phyloP scores from a whole-genome alignment of 1,140 invertebrate genomes.

The Diachasma alloeum region DNA sequence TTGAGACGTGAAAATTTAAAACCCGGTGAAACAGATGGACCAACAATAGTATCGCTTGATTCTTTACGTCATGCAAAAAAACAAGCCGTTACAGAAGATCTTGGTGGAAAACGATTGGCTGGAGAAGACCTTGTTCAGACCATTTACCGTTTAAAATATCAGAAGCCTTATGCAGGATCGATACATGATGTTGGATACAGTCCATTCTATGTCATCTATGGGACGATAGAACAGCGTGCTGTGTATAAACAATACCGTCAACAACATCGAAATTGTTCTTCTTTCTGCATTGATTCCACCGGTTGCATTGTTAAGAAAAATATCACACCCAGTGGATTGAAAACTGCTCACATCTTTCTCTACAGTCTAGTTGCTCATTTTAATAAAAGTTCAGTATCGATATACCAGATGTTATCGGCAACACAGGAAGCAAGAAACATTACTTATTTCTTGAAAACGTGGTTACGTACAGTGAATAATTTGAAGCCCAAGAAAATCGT shows the following conservation, averaged over 20 bases:
- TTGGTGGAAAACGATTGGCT: neutral
- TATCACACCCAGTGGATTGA: neutral
- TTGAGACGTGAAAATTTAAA: conserved; percentile 7
- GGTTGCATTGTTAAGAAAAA: conserved; percentile 3
- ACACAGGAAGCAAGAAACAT: conserved; percentile 10
- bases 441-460: conserved; percentile 11
- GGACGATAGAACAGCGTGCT: neutral
- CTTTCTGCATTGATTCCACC: conserved; percentile 1
- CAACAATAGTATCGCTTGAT: neutral
- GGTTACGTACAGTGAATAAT: neutral
- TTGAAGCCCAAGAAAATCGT: conserved; percentile 3
- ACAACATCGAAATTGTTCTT: neutral
- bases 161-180: neutral
- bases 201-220: conserved; percentile 24
- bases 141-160: neutral
- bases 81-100: conserved; percentile 2
- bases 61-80: neutral
- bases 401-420: conserved; percentile 31
- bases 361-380: conserved; percentile 27
- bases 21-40: conserved; percentile 4
- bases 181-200: conserved; percentile 5
- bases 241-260: conserved; percentile 20
- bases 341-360: conserved; percentile 21
- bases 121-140: neutral
- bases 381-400: conserved; percentile 29